Evolutionary conservation across 2,113 vertebrate genomes (phyloP).

Genomic region (Terrapene triunguis): DNA sequence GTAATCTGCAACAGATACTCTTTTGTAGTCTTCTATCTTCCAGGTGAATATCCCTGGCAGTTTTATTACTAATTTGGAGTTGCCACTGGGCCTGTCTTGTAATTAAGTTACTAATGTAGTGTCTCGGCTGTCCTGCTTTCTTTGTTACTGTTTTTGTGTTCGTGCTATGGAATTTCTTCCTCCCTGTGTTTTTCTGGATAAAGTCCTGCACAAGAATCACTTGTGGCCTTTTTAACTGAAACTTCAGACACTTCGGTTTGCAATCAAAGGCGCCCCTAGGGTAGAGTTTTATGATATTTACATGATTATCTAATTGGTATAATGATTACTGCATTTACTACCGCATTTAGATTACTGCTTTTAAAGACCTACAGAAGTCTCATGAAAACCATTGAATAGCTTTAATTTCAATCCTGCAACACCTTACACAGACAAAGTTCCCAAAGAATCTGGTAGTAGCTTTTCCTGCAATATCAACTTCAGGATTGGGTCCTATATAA

Average conservation of each 20-base stretch:
- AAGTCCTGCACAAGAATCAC: background rate
- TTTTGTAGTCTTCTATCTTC: background rate
- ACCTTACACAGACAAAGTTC: background rate
- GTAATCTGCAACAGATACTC: background rate
- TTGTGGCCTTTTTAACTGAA: background rate
- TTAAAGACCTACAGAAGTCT: background rate
- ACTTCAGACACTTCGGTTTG: conserved; percentile 41
- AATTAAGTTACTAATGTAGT: background rate
- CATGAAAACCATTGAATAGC: conserved; percentile 5
- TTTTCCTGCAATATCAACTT: background rate
- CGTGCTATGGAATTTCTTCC: background rate
- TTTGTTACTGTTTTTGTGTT: background rate
- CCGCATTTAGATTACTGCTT: conserved; percentile 45
- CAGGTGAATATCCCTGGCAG: background rate
- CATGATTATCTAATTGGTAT: conserved; percentile 55
- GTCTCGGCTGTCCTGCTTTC: background rate
- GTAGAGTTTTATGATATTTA: conserved; percentile 60
- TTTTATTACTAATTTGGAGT: conserved; percentile 25
- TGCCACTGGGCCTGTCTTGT: background rate
- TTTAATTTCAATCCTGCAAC: conserved; percentile 37
- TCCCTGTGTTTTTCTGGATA: background rate
- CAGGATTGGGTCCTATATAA: background rate
- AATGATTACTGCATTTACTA: conserved; percentile 41
- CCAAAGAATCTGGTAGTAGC: background rate
- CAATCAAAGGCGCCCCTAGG: conserved; percentile 34